These are phyloP conservation scores for Virgularia gustaviana DNA, from an alignment of 92 coral and sea anemone genomes.

Conservation along the genomic window DNA sequence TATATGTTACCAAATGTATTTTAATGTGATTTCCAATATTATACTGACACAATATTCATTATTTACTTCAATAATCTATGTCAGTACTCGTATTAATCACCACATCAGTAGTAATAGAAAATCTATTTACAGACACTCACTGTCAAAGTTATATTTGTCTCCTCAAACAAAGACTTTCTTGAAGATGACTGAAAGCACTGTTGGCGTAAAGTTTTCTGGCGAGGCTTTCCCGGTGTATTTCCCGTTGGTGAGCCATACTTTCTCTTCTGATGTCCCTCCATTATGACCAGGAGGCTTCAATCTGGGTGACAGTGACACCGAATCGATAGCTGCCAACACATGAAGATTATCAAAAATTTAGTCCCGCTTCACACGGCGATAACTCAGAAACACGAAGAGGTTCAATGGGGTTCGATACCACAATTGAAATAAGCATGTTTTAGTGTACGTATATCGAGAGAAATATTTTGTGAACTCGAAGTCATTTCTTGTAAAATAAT, in stretches of 20 bases:
- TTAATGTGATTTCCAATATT: no score
- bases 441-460: no score
- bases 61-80: neutral
- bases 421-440: neutral
- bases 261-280: conserved; percentile 6
- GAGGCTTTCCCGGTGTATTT: conserved; percentile 19
- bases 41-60: neutral
- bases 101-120: no score
- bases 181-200: neutral
- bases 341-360: no score
- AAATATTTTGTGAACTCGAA: neutral
- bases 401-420: neutral
- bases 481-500: neutral
- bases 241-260: conserved; percentile 7
- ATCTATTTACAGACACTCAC: no score
- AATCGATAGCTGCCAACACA: no score
- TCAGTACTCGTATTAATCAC: no score
- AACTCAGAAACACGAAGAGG: neutral
- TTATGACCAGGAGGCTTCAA: no score
- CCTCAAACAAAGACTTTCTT: conserved; percentile 14
- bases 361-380: no score
- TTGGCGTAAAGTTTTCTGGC: neutral
- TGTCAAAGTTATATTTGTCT: no score
- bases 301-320: no score
- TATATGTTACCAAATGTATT: no score